phyloP scores from a whole-genome alignment of 2,888 invertebrate genomes.

The Pediacus dermestoides region DNA sequence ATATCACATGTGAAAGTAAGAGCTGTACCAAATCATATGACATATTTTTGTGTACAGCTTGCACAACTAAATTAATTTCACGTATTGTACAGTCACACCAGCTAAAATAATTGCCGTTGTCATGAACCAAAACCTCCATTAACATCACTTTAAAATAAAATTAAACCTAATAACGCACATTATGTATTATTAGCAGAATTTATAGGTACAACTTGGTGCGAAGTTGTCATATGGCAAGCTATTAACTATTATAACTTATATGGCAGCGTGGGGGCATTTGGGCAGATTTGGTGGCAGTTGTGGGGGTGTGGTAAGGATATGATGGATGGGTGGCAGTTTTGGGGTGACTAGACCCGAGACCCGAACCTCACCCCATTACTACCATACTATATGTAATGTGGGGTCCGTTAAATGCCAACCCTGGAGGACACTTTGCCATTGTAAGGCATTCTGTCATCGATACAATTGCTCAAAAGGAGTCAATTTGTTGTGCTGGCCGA shows the following conservation, averaged over 20 bases:
- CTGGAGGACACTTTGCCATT: slow-evolving; percentile 31
- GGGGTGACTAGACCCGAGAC: slow-evolving; percentile 33
- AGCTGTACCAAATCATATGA: too few species aligned
- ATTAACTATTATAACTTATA: slow-evolving; percentile 8
- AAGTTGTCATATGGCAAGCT: slow-evolving; percentile 14
- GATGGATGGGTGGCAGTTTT: slow-evolving; percentile 37
- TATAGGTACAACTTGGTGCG: slow-evolving; percentile 18
- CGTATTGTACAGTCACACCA: too few species aligned
- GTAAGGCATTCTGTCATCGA: slow-evolving; percentile 33
- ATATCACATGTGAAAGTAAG: too few species aligned
- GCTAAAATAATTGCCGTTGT: too few species aligned
- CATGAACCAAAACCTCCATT: too few species aligned
- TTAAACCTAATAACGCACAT: slow-evolving; percentile 30
- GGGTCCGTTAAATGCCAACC: slow-evolving; percentile 32
- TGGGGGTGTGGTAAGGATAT: slow-evolving; percentile 42
- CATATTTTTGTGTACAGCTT: too few species aligned
- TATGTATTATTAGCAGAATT: slow-evolving; percentile 29
- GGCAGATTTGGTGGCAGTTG: slow-evolving; percentile 39
- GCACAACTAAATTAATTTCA: too few species aligned
- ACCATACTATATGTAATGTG: slow-evolving; percentile 17
- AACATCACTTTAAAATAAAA: slow-evolving; percentile 24
- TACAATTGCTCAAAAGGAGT: slow-evolving; percentile 37
- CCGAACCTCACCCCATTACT: slow-evolving; percentile 26
- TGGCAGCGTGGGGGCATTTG: slow-evolving; percentile 19
- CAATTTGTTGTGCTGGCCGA: slow-evolving; percentile 32